These are phyloP conservation scores for Cromileptes altivelis DNA, from an alignment of 2,113 vertebrate species.

Conservation along the genomic window DNA sequence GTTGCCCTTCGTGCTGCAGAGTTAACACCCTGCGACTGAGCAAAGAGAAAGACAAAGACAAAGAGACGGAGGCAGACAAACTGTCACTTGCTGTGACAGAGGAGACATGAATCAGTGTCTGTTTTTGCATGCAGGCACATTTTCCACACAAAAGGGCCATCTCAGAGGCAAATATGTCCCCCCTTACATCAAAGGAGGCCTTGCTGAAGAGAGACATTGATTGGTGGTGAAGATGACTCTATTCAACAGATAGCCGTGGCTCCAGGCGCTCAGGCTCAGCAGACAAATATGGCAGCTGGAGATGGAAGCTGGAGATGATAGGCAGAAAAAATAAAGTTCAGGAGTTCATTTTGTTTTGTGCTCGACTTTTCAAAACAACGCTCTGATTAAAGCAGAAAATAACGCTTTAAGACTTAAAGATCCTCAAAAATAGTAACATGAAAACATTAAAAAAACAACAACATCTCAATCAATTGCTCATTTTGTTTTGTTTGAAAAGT, in stretches of 20 bases:
- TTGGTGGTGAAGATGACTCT: conserved; percentile 50
- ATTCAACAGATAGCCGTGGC: conserved; percentile 59
- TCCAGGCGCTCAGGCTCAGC: conserved; percentile 40
- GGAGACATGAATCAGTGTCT: conserved; percentile 55
- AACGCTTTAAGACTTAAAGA: background rate
- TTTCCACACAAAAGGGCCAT: conserved; percentile 60
- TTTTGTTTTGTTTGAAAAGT: conserved; percentile 9
- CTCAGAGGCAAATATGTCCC: conserved; percentile 53
- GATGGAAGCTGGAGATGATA: conserved; percentile 23
- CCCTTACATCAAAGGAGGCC: conserved; percentile 53
- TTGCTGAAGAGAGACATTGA: conserved; percentile 59
- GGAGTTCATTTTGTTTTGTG: conserved; percentile 17
- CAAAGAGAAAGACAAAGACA: conserved; percentile 7
- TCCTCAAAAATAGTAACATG: background rate
- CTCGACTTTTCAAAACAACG: background rate
- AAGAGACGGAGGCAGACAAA: conserved; percentile 26
- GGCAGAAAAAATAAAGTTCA: conserved; percentile 28
- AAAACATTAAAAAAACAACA: background rate
- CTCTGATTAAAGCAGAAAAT: background rate
- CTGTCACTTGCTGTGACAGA: conserved; percentile 27
- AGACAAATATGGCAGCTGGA: conserved; percentile 24
- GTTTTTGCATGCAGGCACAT: conserved; percentile 52
- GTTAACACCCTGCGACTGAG: conserved; percentile 24
- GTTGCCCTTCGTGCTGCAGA: background rate
- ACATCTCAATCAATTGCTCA: conserved; percentile 4